Base-by-base conservation (phyloP, 2,113 vertebrate genomes). In the Larimichthys polyactis region DNA sequence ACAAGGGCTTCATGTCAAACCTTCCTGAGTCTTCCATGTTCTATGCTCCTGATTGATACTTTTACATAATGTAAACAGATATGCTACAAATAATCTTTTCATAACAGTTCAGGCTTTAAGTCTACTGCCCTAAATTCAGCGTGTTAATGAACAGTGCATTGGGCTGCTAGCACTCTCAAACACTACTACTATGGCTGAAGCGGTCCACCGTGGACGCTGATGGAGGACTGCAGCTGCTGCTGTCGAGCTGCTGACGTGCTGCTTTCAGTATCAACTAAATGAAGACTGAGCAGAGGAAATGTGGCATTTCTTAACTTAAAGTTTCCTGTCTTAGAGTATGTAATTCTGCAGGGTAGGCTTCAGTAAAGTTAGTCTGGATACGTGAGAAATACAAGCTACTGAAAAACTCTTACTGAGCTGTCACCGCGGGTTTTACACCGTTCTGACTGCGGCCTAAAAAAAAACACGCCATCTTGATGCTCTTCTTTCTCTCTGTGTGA, bases 401-500 rank as follows among this genome's bases (percentile, higher is more conserved):
- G 3, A 16, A 0, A 22, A 32, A 11, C 5, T 68, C 24, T 63
- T 29, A 27, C 6, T 32, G 66, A 78, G 66, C n/a, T 15, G 17
- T 65, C 12, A 66, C 10, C 14, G 22, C 9, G 36, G 36, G 36
- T 40, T 40, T 40, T 40, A 40, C 22, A 55, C 70, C 0, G 52
- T 49, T 73, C 40, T 74, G 22, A 82, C 49, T 72, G 49, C 5
- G 1, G 62, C 72, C 48, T 62, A 79, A 52, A 82, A 24, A 24
- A 82, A 9, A 69, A 65, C 54, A 48, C 24, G 9, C 70, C 72
- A 74, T 78, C 75, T 85, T 73, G 59, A 70, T 81, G 65, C 43
- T 75, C 78, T 68, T 71, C 59, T 74, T 71, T 73, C 46, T 40
- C 12, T 58, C 69, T 11, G 60, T 68, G 67, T 84, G 82, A 88